These are phyloP conservation scores for Camptogramma bilineatum DNA, from an alignment of 2,888 invertebrate genomes.

Conservation along the genomic window DNA sequence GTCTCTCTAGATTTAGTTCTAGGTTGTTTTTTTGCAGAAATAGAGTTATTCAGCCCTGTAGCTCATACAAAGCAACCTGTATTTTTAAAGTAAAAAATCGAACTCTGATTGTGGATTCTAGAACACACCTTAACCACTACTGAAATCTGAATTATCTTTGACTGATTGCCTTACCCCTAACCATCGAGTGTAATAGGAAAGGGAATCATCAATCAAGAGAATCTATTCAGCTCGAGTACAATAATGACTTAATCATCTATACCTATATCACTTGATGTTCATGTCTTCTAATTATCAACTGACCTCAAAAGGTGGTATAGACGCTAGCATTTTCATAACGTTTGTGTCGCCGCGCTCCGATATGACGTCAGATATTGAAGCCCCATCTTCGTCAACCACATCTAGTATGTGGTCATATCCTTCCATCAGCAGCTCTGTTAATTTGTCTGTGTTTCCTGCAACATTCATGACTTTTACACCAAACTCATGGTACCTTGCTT, in stretches of 20 bases:
- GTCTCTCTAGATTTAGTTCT: not conserved
- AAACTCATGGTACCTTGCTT: too few species aligned
- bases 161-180: too few species aligned
- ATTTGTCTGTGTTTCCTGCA: slow-evolving; percentile 74
- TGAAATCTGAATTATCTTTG: too few species aligned
- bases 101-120: too few species aligned
- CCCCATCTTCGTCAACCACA: slow-evolving; percentile 89
- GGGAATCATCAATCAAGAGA: too few species aligned
- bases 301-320: slow-evolving; percentile 91
- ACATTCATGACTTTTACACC: not conserved
- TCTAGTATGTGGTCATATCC: slow-evolving; percentile 96
- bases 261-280: not conserved
- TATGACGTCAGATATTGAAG: slow-evolving; percentile 89
- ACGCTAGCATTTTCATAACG: slow-evolving; percentile 89
- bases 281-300: slow-evolving; percentile 20
- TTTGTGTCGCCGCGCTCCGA: slow-evolving; percentile 88
- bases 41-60: not conserved
- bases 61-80: too few species aligned
- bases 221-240: too few species aligned
- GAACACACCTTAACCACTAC: too few species aligned
- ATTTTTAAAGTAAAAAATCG: too few species aligned
- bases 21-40: not conserved
- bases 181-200: too few species aligned
- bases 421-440: slow-evolving; percentile 88
- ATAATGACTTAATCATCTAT: not conserved